Base-by-base conservation (phyloP, 2,113 vertebrate species). In the Ceuthmochares aereus region DNA sequence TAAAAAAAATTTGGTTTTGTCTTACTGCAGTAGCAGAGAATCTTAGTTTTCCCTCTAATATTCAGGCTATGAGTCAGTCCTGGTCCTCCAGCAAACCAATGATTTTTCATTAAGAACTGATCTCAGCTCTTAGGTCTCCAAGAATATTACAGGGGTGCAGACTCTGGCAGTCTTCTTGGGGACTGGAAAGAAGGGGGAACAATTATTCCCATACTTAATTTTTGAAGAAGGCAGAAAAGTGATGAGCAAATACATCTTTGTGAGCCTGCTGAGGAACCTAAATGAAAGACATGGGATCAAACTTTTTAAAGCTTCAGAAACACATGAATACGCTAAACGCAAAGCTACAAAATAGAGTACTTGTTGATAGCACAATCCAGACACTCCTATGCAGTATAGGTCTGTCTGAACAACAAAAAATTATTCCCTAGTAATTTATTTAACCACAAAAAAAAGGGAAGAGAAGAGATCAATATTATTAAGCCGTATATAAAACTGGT, bases 291-390 rank as follows among this genome's bases (percentile, higher is more conserved):
- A 29, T 1, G 2, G 15, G 15, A 70, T 63, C 42, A 77, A 77
- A 66, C 12, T 56, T 12, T 59, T 63, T 74, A n/a, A 26, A 34
- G 51, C 23, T 74, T 83, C 60, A 81, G 43, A 67, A 78, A 56
- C 8, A 25, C 5, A 12, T 6, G 25, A 8, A 18, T 13, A 25
- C 0, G 0, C 16, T 52, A 10, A 23, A 64, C 54, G 13, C 19
- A 80, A 88, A 73, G 30, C 56, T 70, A 54, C 16, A 76, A 89
- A 92, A 82, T 54, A 2, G 40, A 66, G 55, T 55, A n/a, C 26
- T 17, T 70, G 9, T 18, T 66, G 43, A 26, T 1, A 91, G 36
- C 4, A 90, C 21, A 64, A 89, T 27, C 15, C 40, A 67, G 36
- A 60, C 26, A 78, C 2, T 3, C 9, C 11, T 56, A 16, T 36